phyloP scores from a whole-genome alignment of 1,140 invertebrate genomes.

The Drosophila obscura region DNA sequence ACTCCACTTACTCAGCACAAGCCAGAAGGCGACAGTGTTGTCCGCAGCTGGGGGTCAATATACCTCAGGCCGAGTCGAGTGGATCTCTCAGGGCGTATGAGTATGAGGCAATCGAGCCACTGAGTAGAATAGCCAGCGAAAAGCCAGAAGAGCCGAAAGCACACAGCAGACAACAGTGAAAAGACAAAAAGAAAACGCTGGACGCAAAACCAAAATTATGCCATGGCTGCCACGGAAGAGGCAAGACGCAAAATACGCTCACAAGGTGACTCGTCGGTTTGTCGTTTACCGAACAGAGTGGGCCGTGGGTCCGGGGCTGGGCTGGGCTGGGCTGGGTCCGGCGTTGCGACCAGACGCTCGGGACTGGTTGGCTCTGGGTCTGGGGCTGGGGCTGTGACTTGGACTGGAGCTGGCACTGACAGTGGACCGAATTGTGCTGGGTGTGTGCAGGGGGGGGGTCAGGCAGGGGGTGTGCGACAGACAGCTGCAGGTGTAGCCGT shows the following conservation, averaged over 20 bases:
- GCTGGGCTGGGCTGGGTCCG: not conserved
- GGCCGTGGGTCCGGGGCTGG: not conserved
- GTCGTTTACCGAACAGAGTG: slow-evolving; percentile 40
- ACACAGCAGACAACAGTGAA: slow-evolving; percentile 9
- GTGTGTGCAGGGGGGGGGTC: slow-evolving; percentile 11
- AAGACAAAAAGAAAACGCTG: slow-evolving; percentile 3
- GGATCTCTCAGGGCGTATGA: slow-evolving; percentile 33
- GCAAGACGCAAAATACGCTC: slow-evolving; percentile 22
- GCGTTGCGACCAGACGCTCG: slow-evolving; percentile 24
- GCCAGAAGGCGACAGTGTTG: not conserved
- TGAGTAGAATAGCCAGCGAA: slow-evolving; percentile 9
- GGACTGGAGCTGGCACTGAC: slow-evolving; percentile 27
- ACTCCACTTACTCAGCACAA: too few relatives aligned
- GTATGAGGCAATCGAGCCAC: slow-evolving; percentile 9
- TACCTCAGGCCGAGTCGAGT: slow-evolving; percentile 40
- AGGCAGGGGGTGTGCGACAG: slow-evolving; percentile 21
- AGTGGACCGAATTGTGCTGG: slow-evolving; percentile 5
- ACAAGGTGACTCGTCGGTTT: slow-evolving; percentile 54
- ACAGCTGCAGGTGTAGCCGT: slow-evolving; percentile 62
- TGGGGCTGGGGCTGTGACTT: slow-evolving; percentile 30
- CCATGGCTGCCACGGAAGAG: slow-evolving; percentile 36
- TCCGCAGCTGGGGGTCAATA: slow-evolving; percentile 55
- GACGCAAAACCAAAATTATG: slow-evolving; percentile 49
- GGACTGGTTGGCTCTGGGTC: slow-evolving; percentile 16
- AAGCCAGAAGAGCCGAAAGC: slow-evolving; percentile 2